Evolutionary conservation across 92 coral and sea anemone species (phyloP), one percentile per base, ranked within the genome.

Genomic region (Metridium senile): DNA sequence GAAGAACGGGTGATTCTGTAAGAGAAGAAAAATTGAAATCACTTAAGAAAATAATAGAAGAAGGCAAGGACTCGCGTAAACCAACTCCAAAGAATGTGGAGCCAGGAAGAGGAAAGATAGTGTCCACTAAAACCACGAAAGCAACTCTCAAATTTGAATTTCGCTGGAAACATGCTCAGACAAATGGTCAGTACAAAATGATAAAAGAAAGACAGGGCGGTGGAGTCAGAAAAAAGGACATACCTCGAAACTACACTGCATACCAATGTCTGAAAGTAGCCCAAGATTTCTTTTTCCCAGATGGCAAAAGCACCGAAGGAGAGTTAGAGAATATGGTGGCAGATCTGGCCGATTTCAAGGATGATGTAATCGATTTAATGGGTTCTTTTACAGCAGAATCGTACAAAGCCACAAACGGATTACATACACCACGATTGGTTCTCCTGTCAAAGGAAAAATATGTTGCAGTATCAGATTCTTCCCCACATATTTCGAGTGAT

Each of bases 161-260:
- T 33, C 47, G 82, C 17, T 82, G 86, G 86, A 82, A 82, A 75
- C 82, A 75, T 70, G 75, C n/a, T n/a, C n/a, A 43, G 45, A 71
- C 74, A 21, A 66, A 82, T 62, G 3, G 13, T 52, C 81, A 81
- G 1, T 82, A 82, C 65, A 82, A 82, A 66, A n/a, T 70, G 49
- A 62, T 64, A 66, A 73, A 49, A 66, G 35, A 70, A 29, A 64
- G 45, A 11, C 49, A 74, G 43, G 82, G 82, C 32, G 86, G 82
- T 28, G 82, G 82, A 1, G 70, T 64, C 61, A 71, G 75, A 30
- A 73, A 57, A 33, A 43, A 64, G 54, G 75, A 65, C 74, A 33
- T 75, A 23, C 73, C 82, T 33, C 47, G 82, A 75, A 23, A 45
- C 16, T 73, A 81, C 22, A 75, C 75, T 49, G 68, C 21, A 20